Base-by-base conservation (phyloP, 2,797 vertebrate species). In the Hirundo rustica region DNA sequence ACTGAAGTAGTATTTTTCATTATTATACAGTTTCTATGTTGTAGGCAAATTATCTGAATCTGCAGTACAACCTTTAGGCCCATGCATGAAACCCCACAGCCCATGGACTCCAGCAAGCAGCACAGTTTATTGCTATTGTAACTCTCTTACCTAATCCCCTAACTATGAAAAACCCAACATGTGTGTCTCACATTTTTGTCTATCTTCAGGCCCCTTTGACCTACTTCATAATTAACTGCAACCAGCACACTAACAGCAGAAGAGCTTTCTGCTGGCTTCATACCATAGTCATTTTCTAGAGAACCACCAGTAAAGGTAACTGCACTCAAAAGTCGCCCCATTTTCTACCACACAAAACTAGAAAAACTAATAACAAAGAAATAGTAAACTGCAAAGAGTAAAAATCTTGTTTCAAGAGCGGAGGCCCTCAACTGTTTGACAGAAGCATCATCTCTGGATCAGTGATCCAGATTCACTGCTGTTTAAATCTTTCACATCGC, bases 171-270 rank as follows among this genome's bases (percentile, higher is more conserved):
- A 92, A 34, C 17, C 30, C 57, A 83, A 67, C 75, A 79, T 47
- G 48, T 21, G 48, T 36, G 9, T 75, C 61, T 76, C 78, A 62
- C 74, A 73, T 80, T 85, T 71, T 40, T 55, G 29, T 66, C 3
- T 51, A 70, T 73, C 71, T 91, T 92, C 87, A 89, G 67, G 54
- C 15, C 48, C 40, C 30, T 79, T 26, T 88, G 89, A 89, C 71
- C 75, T 74, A 57, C 30, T 68, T 87, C 74, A 76, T 18, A 16
- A 94, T 47, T 51, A 89, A 87, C 44, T 60, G 48, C 72, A 88
- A 82, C 36, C 34, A 88, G n/a, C 38, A 82, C 18, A 34, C 13
- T 50, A 85, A 68, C 1, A 53, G 54, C 44, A 66, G 51, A 90
- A 89, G 57, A 77, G 10, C 32, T 61, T 89, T 83, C 53, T 85